These are phyloP conservation scores for Agrochola circellaris DNA, from an alignment of 2,888 invertebrate genomes.

Conservation along the genomic window DNA sequence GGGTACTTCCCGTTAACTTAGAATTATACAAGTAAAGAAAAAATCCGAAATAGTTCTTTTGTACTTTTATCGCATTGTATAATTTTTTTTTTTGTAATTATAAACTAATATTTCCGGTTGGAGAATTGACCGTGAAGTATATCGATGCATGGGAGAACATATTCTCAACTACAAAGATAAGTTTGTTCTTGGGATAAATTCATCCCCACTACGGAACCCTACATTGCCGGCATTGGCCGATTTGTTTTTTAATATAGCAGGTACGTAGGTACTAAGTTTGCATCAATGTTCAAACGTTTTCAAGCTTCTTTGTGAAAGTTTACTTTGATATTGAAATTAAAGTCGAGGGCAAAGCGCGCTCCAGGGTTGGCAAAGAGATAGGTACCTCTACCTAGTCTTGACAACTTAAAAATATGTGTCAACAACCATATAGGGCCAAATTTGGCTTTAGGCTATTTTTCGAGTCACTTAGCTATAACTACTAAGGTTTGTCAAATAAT, in stretches of 20 bases:
- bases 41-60: too few species aligned
- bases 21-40: too few species aligned
- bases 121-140: too few species aligned
- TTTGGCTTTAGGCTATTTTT: not conserved
- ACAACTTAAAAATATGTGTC: not conserved
- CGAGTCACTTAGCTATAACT: not conserved
- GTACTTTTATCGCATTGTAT: too few species aligned
- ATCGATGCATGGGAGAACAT: too few species aligned
- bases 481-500: not conserved
- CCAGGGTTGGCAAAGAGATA: not conserved
- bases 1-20: too few species aligned
- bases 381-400: not conserved
- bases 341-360: not conserved
- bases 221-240: too few species aligned
- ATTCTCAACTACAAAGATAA: too few species aligned
- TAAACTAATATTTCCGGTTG: too few species aligned
- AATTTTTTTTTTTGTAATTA: too few species aligned
- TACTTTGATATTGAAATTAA: slow-evolving; percentile 1
- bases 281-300: not conserved
- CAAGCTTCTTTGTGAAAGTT: slow-evolving; percentile 16
- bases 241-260: not conserved
- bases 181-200: too few species aligned
- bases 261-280: not conserved
- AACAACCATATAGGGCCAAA: not conserved
- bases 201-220: too few species aligned